phyloP scores from a whole-genome alignment of 1,140 invertebrate genomes.

The Adelges cooleyi region DNA sequence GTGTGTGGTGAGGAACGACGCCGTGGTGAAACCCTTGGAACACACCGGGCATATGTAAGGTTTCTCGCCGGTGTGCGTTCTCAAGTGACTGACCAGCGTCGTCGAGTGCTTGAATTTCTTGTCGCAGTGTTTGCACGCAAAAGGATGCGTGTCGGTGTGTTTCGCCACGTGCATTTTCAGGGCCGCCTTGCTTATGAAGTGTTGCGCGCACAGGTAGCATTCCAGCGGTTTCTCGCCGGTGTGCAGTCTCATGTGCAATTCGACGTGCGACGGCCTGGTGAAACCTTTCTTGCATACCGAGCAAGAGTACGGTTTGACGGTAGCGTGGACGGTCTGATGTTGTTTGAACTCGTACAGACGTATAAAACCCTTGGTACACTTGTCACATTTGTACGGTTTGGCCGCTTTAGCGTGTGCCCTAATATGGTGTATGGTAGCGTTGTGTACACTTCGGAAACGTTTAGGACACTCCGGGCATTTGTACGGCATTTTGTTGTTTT shows the following conservation, averaged over 20 bases:
- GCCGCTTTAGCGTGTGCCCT: no score
- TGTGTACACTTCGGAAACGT: no score
- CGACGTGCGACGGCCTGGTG: no score
- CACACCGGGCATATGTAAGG: neutral
- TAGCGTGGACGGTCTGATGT: no score
- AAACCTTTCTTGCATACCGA: no score
- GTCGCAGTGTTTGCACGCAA: neutral
- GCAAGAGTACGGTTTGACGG: no score
- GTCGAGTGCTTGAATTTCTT: neutral
- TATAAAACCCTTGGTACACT: no score
- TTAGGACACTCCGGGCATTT: no score
- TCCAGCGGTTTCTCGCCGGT: neutral
- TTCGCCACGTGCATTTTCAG: neutral
- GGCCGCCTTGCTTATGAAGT: slow-evolving; percentile 46
- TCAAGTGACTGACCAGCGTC: neutral
- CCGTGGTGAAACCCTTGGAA: neutral
- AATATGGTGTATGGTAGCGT: no score
- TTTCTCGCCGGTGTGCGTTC: neutral
- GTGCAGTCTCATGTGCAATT: neutral
- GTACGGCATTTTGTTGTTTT: no score
- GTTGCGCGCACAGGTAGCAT: slow-evolving; percentile 8
- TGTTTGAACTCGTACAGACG: no score
- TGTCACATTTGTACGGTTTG: no score
- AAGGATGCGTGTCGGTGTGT: neutral
- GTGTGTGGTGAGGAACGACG: neutral